phyloP scores from a whole-genome alignment of 2,113 vertebrate species.

The Malurus melanocephalus region DNA sequence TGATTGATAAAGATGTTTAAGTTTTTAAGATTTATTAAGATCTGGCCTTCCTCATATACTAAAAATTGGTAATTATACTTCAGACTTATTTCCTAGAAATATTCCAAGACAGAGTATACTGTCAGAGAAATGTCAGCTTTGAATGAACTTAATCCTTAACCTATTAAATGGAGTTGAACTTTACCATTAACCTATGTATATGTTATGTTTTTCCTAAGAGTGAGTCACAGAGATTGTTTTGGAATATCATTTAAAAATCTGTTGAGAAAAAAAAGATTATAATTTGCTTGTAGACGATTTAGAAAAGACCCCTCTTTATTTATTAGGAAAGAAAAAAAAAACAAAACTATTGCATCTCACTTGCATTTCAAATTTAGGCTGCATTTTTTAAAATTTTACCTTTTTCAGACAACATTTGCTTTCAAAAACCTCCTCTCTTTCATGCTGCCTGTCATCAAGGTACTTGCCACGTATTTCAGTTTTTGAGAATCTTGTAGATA shows the following conservation, averaged over 20 bases:
- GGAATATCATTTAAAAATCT: background rate
- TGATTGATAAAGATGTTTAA: background rate
- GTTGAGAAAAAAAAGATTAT: background rate
- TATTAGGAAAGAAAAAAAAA: background rate
- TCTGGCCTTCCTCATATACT: background rate
- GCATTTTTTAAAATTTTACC: background rate
- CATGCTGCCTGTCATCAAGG: background rate
- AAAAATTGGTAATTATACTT: background rate
- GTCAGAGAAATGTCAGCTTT: background rate
- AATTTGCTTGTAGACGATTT: background rate
- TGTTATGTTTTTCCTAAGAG: background rate
- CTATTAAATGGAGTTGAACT: background rate
- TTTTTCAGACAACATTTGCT: background rate
- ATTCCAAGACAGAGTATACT: background rate
- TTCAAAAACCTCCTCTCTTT: background rate
- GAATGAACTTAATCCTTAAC: background rate
- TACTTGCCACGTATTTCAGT: background rate
- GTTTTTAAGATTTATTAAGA: background rate
- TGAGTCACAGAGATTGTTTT: background rate
- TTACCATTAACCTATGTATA: accelerated
- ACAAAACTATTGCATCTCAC: background rate
- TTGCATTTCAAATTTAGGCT: background rate
- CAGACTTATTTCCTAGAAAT: background rate
- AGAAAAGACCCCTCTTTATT: background rate
- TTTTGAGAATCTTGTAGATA: background rate